Evolutionary conservation across 1,140 invertebrate genomes (phyloP), one percentile per base, ranked within the genome.

Genomic region (Drosophila malerkotliana): DNA sequence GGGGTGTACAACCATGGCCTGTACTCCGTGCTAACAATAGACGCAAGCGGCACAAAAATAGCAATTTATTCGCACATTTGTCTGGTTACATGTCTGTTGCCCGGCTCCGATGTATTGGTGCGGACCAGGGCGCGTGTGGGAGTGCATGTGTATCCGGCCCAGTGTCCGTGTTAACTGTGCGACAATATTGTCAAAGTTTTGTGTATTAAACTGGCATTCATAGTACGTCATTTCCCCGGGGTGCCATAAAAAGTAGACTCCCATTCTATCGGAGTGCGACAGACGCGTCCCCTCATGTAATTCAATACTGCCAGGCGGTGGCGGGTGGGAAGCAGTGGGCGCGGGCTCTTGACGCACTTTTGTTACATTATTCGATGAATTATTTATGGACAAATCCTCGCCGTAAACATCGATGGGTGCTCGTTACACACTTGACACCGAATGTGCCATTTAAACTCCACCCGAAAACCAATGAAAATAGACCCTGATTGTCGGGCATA

Each of bases 161-260:
- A 28, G 6, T 28, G 26, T 28, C 26, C 26, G 52, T 75, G 62
- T 15, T 66, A 74, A 75, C 72, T 75, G 72, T 56, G 53, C 18
- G 72, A 75, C 82, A 85, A 87, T 87, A 87, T 87, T 75, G 78
- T 62, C 77, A 78, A 85, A 85, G 82, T 83, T 59, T 81, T 62
- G 59, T 81, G 49, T 87, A 87, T 81, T 77, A 87, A 82, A 82
- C 72, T 73, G 69, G 51, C 82, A 78, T 78, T 87, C 82, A 87
- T 78, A 85, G 66, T 76, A 84, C 82, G 78, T 81, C 82, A 85
- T 63, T 72, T 82, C 82, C 82, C 74, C 37, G 24, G 82, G 71
- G 82, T 71, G 78, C 78, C 82, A 87, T 85, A 85, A 85, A 87
- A 69, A 72, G 81, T 54, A 85, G 63, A 71, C 63, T 61, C 41